phyloP scores from a whole-genome alignment of 2,888 invertebrate genomes.

The Romanomermis culicivorax region DNA sequence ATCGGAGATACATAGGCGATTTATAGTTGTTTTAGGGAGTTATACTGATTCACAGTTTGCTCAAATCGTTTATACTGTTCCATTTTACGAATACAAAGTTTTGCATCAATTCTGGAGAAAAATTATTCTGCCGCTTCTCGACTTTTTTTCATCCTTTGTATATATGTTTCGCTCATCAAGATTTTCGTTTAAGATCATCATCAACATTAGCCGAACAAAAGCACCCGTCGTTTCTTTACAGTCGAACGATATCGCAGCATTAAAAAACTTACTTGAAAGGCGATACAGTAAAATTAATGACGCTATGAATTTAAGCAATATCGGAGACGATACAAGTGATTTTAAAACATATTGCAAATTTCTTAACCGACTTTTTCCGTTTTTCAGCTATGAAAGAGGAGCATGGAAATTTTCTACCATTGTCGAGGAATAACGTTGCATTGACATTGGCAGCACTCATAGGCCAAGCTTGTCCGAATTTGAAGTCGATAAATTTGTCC shows the following conservation, averaged over 20 bases:
- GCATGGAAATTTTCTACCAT: constrained; percentile 31
- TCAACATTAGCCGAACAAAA: not conserved
- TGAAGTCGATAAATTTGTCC: constrained; percentile 50
- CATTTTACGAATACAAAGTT: too few species aligned
- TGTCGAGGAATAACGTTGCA: constrained; percentile 51
- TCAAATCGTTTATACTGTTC: too few species aligned
- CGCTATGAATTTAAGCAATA: not conserved
- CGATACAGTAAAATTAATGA: not conserved
- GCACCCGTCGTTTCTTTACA: not conserved
- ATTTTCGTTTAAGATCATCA: not conserved
- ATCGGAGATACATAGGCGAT: too few species aligned
- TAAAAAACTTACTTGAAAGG: not conserved
- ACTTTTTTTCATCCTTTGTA: not conserved
- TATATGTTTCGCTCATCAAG: not conserved
- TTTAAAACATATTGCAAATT: not conserved
- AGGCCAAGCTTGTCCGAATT: constrained; percentile 33
- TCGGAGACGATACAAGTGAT: not conserved
- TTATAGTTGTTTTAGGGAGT: too few species aligned
- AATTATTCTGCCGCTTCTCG: not conserved
- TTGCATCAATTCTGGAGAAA: not conserved
- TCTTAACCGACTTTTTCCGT: constrained; percentile 17
- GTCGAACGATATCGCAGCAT: not conserved
- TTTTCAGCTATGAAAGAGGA: not conserved
- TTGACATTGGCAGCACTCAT: constrained; percentile 54
- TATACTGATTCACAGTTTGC: too few species aligned